These are phyloP conservation scores for Alexandromys fortis DNA, from an alignment of 2,113 vertebrate genomes.

Conservation along the genomic window DNA sequence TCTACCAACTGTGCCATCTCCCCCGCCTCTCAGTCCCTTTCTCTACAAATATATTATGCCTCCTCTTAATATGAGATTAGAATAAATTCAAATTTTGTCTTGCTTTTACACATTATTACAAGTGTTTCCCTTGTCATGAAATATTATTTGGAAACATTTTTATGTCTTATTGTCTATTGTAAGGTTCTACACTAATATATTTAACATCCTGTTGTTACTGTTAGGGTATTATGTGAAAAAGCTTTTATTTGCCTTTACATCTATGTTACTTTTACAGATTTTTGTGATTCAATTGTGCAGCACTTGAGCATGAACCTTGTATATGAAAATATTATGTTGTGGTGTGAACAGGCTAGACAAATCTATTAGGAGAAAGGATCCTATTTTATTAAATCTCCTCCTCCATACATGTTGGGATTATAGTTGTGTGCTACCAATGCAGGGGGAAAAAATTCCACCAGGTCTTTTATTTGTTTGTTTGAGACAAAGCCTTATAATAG, in stretches of 20 bases:
- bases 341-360: not conserved
- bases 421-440: no score
- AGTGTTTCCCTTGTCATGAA: not conserved
- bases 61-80: not conserved
- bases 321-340: not conserved
- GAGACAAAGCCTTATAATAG: not conserved
- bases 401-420: not conserved
- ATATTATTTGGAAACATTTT: conserved; percentile 17
- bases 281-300: not conserved
- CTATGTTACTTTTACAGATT: not conserved
- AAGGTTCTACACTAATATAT: not conserved
- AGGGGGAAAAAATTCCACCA: no score
- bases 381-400: not conserved
- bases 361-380: no score
- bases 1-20: not conserved
- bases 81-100: not conserved
- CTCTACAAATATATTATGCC: not conserved
- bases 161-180: not conserved
- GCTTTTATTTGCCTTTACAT: not conserved
- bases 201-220: not conserved
- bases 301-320: not conserved
- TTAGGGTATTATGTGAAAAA: not conserved
- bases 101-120: not conserved
- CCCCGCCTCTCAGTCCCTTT: not conserved
- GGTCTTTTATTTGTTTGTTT: not conserved